Evolutionary conservation across 2,113 vertebrate species (phyloP).

Genomic region (Polypterus bichir): DNA sequence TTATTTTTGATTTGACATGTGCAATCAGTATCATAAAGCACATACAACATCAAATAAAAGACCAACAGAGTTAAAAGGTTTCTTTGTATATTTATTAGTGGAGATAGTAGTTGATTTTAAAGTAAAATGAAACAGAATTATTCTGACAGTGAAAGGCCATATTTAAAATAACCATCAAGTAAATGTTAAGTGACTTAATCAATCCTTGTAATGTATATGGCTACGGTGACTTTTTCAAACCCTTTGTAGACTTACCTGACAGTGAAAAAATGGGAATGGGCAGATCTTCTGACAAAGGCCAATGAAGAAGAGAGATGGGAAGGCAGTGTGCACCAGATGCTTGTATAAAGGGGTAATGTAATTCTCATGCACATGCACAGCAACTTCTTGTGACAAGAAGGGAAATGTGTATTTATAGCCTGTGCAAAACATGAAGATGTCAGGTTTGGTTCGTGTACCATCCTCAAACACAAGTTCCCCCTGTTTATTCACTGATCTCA

Average conservation of each 20-base stretch:
- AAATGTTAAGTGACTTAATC: too few relatives aligned
- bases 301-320: conserved; percentile 53
- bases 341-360: conserved; percentile 48
- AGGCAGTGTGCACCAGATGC: conserved; percentile 44
- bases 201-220: too few relatives aligned
- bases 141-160: too few relatives aligned
- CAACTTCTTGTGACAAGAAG: conserved; percentile 33
- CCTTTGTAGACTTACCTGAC: conserved; percentile 38
- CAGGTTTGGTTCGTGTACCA: conserved; percentile 25
- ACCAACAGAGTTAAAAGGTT: too few relatives aligned
- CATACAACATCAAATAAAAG: too few relatives aligned
- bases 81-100: too few relatives aligned
- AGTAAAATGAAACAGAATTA: too few relatives aligned
- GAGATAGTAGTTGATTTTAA: too few relatives aligned
- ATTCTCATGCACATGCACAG: conserved; percentile 38
- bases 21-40: too few relatives aligned
- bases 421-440: conserved; percentile 58
- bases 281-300: conserved; percentile 52
- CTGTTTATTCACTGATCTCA: conserved; percentile 30
- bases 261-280: conserved; percentile 59
- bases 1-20: too few relatives aligned
- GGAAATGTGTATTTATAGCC: conserved; percentile 58
- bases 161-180: too few relatives aligned
- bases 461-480: conserved; percentile 43
- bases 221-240: too few relatives aligned